phyloP scores from a whole-genome alignment of 2,888 invertebrate species.

The Orthosia cruda region DNA sequence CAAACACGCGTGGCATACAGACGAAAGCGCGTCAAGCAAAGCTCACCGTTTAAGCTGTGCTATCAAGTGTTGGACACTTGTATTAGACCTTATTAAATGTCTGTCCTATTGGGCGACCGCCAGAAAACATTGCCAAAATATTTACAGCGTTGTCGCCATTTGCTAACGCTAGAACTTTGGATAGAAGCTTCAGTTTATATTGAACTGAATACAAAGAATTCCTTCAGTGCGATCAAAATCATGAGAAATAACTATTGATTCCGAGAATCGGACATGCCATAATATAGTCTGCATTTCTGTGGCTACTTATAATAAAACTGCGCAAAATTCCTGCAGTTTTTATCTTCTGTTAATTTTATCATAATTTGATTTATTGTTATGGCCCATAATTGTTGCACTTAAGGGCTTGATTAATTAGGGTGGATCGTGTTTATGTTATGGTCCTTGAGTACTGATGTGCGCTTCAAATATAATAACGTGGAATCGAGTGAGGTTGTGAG shows the following conservation, averaged over 20 bases:
- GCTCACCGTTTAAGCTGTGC: slow-evolving; percentile 61
- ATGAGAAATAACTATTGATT: slow-evolving; percentile 62
- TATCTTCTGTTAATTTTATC: slow-evolving; percentile 23
- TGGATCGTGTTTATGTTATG: slow-evolving; percentile 57
- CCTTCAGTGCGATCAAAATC: slow-evolving; percentile 43
- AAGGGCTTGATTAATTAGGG: slow-evolving; percentile 56
- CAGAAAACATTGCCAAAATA: slow-evolving; percentile 87
- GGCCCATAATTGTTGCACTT: slow-evolving; percentile 50
- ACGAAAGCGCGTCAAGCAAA: slow-evolving; percentile 48
- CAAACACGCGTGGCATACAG: slow-evolving; percentile 46
- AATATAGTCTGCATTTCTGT: slow-evolving; percentile 36
- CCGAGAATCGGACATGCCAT: slow-evolving; percentile 55
- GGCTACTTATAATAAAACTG: slow-evolving; percentile 55
- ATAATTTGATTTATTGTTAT: slow-evolving; percentile 52
- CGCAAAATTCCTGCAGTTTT: slow-evolving; percentile 20
- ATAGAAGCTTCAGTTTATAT: slow-evolving; percentile 76
- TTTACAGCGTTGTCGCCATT: slow-evolving; percentile 81
- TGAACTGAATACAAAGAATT: slow-evolving; percentile 71
- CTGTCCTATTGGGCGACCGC: slow-evolving; percentile 81
- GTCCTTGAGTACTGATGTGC: slow-evolving; percentile 68
- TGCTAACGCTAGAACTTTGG: slow-evolving; percentile 75
- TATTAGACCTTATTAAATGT: slow-evolving; percentile 76
- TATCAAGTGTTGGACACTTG: slow-evolving; percentile 58
- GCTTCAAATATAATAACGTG: slow-evolving; percentile 57
- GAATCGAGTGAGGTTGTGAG: slow-evolving; percentile 70